Evolutionary conservation across 2,797 vertebrate species (phyloP), one percentile per base, ranked within the genome.

Genomic region (Syndactyla subalaris): DNA sequence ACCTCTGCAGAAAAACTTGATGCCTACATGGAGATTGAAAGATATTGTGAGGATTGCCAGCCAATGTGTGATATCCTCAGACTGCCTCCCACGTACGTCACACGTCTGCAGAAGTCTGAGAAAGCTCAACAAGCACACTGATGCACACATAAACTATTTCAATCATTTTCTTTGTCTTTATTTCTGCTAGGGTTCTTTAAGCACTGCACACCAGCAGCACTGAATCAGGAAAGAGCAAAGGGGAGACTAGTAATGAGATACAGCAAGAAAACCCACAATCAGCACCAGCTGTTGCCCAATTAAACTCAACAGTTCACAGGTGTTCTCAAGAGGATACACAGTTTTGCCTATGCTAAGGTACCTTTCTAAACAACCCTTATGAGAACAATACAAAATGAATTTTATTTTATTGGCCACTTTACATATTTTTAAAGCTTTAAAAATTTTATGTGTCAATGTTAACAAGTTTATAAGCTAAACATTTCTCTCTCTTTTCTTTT

Each of bases 231-330:
- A 94, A 95, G 85, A 94, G 81, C 91, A 94, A 95, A 86, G 75
- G 86, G 83, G 94, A 96, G 94, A 85, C 55, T 39, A 93, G 89
- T 97, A 98, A 97, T 95, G 95, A 97, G 91, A 96, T 96, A 95
- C 49, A 96, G 94, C 38, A 95, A 96, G 92, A 97, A 97, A 97
- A 97, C 58, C 71, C 66, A 91, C 97, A 97, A 97, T 97, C 92
- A 97, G 92, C 86, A 95, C 96, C 97, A 98, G 97, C 95, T 98
- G 97, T 93, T 97, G 89, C 91, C 95, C 96, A 97, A 93, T 97
- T 98, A 97, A 96, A 88, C 76, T 97, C 97, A 97, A 97, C 87
- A 97, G 96, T 97, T 98, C 97, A 95, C 97, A 98, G 97, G 96
- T 97, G 96, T 96, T 95, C 93, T 74, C 92, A 96, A 89, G 94